Evolutionary conservation across 2,113 vertebrate genomes (phyloP).

Genomic region (Todiramphus saurophagus): DNA sequence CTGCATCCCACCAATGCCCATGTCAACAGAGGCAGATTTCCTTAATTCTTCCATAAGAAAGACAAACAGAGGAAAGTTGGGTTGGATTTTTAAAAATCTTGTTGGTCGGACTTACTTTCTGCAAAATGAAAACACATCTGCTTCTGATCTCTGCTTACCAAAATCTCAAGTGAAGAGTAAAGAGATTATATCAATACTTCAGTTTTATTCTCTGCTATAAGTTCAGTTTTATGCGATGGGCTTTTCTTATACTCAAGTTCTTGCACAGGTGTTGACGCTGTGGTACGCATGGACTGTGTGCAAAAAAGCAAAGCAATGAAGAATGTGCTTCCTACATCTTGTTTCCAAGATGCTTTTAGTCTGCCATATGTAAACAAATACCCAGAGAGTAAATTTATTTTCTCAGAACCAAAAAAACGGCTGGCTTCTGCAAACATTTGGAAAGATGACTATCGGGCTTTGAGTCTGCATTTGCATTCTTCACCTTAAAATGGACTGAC

Average conservation of each 20-base stretch:
- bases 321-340: neutral
- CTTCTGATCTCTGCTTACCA: neutral
- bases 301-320: neutral
- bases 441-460: neutral
- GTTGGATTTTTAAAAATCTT: neutral
- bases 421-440: neutral
- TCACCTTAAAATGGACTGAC: neutral
- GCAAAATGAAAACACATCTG: neutral
- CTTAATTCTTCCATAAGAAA: neutral
- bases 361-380: constrained; percentile 18
- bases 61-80: neutral
- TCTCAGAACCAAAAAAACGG: neutral
- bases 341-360: constrained; percentile 8
- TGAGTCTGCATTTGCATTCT: neutral
- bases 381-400: neutral
- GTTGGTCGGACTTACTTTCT: neutral
- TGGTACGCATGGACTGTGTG: neutral
- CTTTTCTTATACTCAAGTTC: neutral
- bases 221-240: neutral
- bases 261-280: neutral
- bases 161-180: neutral
- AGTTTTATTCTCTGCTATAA: neutral
- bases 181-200: neutral
- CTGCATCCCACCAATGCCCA: neutral
- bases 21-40: neutral